A percentile compares a stretch with the other conserved stretches of the same genome.
These are phyloP conservation scores for Cariama cristata DNA, from an alignment of 2,113 vertebrate genomes.

Conservation along the genomic window DNA sequence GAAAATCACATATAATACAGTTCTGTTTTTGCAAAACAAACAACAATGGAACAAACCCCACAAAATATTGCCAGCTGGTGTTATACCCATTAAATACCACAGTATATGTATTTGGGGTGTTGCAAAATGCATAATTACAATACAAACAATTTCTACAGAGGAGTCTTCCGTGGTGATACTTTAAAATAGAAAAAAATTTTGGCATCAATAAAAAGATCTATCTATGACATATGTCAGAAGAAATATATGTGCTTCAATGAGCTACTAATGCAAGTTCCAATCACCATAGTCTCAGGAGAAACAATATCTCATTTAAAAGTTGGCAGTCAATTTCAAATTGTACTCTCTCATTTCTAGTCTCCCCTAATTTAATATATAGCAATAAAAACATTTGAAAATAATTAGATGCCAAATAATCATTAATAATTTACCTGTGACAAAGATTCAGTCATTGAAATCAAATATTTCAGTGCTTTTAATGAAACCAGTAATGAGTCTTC, in stretches of 20 bases:
- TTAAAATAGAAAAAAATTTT: slow-evolving; percentile 17
- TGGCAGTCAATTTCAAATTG: slow-evolving; percentile 46
- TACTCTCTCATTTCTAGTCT: not conserved
- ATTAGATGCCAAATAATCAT: slow-evolving; percentile 28
- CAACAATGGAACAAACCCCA: not conserved
- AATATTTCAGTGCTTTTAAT: not conserved
- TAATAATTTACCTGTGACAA: slow-evolving; percentile 38
- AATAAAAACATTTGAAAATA: slow-evolving; percentile 52
- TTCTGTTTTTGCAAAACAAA: not conserved
- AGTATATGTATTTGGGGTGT: not conserved
- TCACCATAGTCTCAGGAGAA: slow-evolving; percentile 46
- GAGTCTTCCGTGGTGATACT: not conserved
- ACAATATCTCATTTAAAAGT: slow-evolving; percentile 71
- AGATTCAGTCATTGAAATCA: not conserved
- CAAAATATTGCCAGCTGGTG: not conserved
- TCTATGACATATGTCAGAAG: slow-evolving; percentile 14
- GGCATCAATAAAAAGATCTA: slow-evolving; percentile 1
- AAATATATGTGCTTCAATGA: slow-evolving; percentile 44
- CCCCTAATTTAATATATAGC: slow-evolving; percentile 33
- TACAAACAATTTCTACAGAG: slow-evolving; percentile 8
- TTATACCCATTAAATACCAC: not conserved
- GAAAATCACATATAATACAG: not conserved
- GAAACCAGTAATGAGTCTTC: not conserved
- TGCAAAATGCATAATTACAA: slow-evolving; percentile 11
- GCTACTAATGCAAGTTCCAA: slow-evolving; percentile 44